A percentile compares a stretch with the other conserved stretches of the same genome.
Conservation (phyloP, 2,797 vertebrate species). For the Rhynchonycteris naso region DNA sequence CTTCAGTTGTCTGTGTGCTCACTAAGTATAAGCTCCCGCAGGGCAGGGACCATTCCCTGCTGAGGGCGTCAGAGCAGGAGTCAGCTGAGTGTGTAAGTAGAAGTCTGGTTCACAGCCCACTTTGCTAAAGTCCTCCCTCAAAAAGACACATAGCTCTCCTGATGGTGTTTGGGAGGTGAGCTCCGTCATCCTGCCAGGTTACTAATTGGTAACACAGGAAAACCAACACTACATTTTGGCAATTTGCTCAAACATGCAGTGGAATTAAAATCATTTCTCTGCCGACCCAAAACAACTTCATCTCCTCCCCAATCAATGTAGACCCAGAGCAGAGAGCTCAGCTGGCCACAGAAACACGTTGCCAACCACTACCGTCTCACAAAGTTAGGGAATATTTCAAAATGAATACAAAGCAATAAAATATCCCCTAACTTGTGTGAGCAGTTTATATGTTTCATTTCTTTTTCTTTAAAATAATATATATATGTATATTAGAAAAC, state of each 20-base stretch:
- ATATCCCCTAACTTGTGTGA: no score
- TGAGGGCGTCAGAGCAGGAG: fast-evolving
- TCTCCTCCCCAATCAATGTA: fast-evolving
- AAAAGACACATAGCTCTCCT: not conserved
- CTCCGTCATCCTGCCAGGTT: not conserved
- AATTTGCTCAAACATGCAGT: not conserved
- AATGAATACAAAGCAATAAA: no score
- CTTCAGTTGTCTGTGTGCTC: not conserved
- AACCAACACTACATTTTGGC: not conserved
- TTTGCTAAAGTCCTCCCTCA: fast-evolving
- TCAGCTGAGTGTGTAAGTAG: fast-evolving
- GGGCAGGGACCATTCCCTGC: fast-evolving
- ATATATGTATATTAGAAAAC: not conserved
- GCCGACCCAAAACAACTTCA: fast-evolving
- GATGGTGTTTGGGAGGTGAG: fast-evolving
- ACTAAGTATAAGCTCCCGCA: fast-evolving
- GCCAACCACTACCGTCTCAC: fast-evolving
- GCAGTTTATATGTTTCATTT: not conserved
- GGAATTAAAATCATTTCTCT: not conserved
- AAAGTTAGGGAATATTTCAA: no score
- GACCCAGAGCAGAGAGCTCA: not conserved
- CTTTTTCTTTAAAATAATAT: not conserved
- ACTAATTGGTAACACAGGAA: not conserved
- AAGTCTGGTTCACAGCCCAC: not conserved
- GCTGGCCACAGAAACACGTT: fast-evolving